Base-by-base conservation (phyloP, 2,113 vertebrate species). In the Pithys albifrons region DNA sequence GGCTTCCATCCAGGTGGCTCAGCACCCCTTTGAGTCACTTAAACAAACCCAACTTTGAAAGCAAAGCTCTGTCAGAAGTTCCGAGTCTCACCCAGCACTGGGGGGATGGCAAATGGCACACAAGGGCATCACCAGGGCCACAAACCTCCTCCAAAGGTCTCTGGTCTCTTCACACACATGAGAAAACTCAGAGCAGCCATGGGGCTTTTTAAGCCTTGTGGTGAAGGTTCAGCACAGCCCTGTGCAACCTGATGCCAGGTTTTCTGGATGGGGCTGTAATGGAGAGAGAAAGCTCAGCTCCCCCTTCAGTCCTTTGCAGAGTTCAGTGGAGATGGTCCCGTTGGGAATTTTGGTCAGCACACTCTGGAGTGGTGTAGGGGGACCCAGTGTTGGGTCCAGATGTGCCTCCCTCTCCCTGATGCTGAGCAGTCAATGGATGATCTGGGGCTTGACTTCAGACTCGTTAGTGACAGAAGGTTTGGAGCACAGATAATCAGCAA, bases 11-110 rank as follows among this genome's bases (percentile, higher is more conserved):
- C 96, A 96, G 85, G 83, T 7, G 1, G 88, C 73, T 92, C 77
- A 87, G 90, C 88, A 93, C 88, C 88, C 93, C 93, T 96, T 79
- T 19, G 92, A 96, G 85, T 64, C 70, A 12, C 94, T 97, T 85
- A 96, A 95, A 96, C 93, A 96, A 96, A 75, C 83, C 86, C 66
- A 70, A 76, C 88, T 91, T 31, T 52, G 93, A 89, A 87, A 95
- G 91, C 52, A 91, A 94, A 95, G 61, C 90, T 41, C 69, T 62
- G 69, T 46, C 91, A 77, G 88, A 57, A 86, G 72, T 66, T 48
- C 67, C 52, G 93, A 70, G 86, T 65, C 70, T 94, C 18, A 2
- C 75, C 72, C 67, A n/a, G 92, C 74, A 4, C 66, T 78, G 4
- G 57, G 83, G 70, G 72, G 43, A 91, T 0, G 37, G 78, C 2